Conservation (phyloP, 2,113 vertebrate species). For the Todiramphus saurophagus region DNA sequence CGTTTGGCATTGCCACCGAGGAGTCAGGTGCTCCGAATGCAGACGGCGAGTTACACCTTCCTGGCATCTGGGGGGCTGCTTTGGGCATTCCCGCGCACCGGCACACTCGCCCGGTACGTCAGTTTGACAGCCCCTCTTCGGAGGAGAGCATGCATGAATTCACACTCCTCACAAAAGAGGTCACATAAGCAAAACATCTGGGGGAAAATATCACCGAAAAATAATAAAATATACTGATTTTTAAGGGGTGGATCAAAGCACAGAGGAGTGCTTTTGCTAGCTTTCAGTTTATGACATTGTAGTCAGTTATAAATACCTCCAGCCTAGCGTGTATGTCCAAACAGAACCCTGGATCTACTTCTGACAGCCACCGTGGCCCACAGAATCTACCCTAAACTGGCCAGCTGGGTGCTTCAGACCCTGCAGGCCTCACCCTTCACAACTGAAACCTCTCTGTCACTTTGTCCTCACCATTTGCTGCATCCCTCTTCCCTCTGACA, state of each 20-base stretch:
- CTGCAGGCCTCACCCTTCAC: neutral
- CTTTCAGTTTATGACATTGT: fast-evolving
- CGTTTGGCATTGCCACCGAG: neutral
- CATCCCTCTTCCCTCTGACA: neutral
- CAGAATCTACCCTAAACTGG: fast-evolving
- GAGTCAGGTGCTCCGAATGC: neutral
- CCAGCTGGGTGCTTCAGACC: neutral
- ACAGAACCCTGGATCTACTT: too few species aligned
- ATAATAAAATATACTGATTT: neutral
- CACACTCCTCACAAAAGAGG: neutral
- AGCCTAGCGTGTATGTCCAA: fast-evolving
- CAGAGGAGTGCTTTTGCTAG: neutral
- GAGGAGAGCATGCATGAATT: fast-evolving
- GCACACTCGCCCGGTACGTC: fast-evolving
- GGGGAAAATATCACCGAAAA: neutral
- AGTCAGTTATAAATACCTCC: fast-evolving
- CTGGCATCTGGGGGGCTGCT: too few species aligned
- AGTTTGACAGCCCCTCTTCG: neutral
- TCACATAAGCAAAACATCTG: neutral
- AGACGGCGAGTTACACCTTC: too few species aligned
- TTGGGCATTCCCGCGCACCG: neutral
- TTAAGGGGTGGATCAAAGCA: neutral
- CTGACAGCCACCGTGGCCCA: neutral
- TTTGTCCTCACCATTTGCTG: neutral
- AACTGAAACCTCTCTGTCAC: neutral